Percentiles rank a stretch among this genome's conserved stretches.
phyloP scores from a whole-genome alignment of 1,140 invertebrate species.

The Macrosteles quadrilineatus region DNA sequence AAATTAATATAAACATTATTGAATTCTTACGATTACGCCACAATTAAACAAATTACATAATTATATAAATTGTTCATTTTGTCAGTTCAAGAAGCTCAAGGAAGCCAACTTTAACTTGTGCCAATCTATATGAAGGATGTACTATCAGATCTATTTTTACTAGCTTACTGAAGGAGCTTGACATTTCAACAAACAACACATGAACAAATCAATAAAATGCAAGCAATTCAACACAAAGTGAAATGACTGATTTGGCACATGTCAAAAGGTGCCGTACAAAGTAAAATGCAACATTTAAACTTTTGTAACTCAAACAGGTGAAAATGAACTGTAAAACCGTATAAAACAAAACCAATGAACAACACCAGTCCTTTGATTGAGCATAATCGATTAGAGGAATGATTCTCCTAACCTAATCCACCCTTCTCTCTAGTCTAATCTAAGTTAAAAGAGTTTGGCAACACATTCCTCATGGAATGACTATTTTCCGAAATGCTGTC shows the following conservation, averaged over 20 bases:
- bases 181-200: conserved; percentile 6
- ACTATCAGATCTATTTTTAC: too few species aligned
- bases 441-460: background rate
- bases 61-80: background rate
- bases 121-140: background rate
- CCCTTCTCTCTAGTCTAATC: background rate
- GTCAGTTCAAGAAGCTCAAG: background rate
- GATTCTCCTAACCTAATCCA: background rate
- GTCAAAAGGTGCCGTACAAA: conserved; percentile 14
- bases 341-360: background rate
- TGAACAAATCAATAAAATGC: background rate
- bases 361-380: background rate
- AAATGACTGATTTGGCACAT: conserved; percentile 14
- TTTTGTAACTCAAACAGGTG: background rate
- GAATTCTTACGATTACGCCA: background rate
- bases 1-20: too few species aligned
- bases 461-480: conserved; percentile 13
- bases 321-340: background rate
- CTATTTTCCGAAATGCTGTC: background rate
- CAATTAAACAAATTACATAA: background rate
- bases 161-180: too few species aligned
- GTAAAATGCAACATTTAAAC: conserved; percentile 6
- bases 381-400: background rate
- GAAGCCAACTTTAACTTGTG: background rate
- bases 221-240: background rate